A percentile compares a stretch with the other conserved stretches of the same genome.
These are phyloP conservation scores for Lymantria dispar DNA, from an alignment of 2,888 invertebrate species.

Conservation along the genomic window DNA sequence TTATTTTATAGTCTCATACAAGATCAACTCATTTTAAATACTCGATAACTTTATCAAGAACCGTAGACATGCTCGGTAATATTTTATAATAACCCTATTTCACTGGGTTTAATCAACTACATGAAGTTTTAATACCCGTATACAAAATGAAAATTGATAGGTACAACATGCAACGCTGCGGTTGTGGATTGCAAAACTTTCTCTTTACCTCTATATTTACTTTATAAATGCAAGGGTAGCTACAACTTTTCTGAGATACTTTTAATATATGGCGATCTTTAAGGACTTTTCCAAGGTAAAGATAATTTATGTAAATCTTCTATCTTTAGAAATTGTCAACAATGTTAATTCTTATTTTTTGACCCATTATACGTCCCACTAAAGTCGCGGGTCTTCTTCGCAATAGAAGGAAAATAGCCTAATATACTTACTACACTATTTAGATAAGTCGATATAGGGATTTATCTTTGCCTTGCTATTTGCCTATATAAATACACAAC, in stretches of 20 bases:
- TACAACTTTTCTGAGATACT: slow-evolving; percentile 11
- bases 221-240: slow-evolving; percentile 18
- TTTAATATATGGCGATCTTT: background rate
- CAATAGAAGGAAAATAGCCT: too few relatives aligned
- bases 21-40: too few relatives aligned
- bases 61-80: too few relatives aligned
- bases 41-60: too few relatives aligned
- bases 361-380: too few relatives aligned
- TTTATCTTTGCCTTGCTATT: too few relatives aligned
- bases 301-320: background rate
- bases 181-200: slow-evolving; percentile 14
- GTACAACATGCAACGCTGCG: slow-evolving; percentile 14
- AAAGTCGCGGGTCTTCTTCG: too few relatives aligned
- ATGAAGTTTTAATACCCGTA: slow-evolving; percentile 18
- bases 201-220: slow-evolving; percentile 1
- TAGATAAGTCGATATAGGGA: too few relatives aligned
- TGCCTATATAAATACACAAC: too few relatives aligned
- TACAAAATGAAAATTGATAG: slow-evolving; percentile 26
- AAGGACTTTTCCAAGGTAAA: background rate
- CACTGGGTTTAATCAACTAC: background rate
- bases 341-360: background rate
- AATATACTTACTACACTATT: too few relatives aligned
- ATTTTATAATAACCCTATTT: too few relatives aligned
- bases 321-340: background rate
- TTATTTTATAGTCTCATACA: too few relatives aligned